Conservation (phyloP, 2,888 invertebrate species). For the Anthophora plumipes region DNA sequence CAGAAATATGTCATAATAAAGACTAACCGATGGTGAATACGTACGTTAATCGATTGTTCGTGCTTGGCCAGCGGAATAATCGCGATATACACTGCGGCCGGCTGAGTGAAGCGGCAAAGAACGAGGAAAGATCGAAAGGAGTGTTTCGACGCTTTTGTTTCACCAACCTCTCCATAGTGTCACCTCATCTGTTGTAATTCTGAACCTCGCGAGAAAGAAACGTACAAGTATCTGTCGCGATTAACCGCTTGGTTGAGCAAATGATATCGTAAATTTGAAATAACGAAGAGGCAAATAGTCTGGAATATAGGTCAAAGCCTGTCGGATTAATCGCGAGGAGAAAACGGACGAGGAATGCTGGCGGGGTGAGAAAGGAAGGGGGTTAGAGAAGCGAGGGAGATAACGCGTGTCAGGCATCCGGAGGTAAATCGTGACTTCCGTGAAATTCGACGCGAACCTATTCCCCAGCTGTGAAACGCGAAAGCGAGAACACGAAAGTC, state of each 20-base stretch:
- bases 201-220: no score
- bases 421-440: slow-evolving; percentile 61
- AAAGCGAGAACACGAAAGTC: slow-evolving; percentile 30
- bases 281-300: slow-evolving; percentile 14
- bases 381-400: slow-evolving; percentile 31
- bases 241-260: slow-evolving; percentile 30
- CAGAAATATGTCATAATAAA: slow-evolving; percentile 36
- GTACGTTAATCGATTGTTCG: slow-evolving; percentile 60
- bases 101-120: slow-evolving; percentile 33
- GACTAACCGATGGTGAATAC: slow-evolving; percentile 54
- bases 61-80: slow-evolving; percentile 53
- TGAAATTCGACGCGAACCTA: slow-evolving; percentile 53
- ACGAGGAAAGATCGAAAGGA: slow-evolving; percentile 34
- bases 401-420: slow-evolving; percentile 50
- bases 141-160: no score
- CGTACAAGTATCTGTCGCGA: no score
- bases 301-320: slow-evolving; percentile 27
- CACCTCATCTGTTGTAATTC: no score
- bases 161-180: no score
- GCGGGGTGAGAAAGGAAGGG: not conserved
- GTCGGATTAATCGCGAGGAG: slow-evolving; percentile 36
- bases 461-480: slow-evolving; percentile 17
- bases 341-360: slow-evolving; percentile 3
- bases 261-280: slow-evolving; percentile 34
- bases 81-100: slow-evolving; percentile 31